Evolutionary conservation across 2,113 vertebrate genomes (phyloP).

Genomic region (Polypterus bichir): DNA sequence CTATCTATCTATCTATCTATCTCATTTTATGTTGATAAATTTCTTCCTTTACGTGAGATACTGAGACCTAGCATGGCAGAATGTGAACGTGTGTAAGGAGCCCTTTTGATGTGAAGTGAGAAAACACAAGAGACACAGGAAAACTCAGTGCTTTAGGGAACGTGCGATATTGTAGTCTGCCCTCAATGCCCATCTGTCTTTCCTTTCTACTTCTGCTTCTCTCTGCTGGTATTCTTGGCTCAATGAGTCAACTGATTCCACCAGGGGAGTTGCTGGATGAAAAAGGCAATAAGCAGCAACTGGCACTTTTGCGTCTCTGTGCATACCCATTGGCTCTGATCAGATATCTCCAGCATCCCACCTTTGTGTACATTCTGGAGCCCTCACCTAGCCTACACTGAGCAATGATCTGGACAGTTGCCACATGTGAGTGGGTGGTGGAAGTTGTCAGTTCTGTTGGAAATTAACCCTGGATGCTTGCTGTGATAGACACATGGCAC

Average conservation of each 20-base stretch:
- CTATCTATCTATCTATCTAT: too few species aligned
- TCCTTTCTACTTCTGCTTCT: not conserved
- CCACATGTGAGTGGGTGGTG: not conserved
- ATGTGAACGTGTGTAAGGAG: too few species aligned
- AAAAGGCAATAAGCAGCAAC: conserved; percentile 3
- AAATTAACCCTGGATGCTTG: not conserved
- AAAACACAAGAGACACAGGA: too few species aligned
- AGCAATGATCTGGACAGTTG: not conserved
- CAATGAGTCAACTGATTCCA: conserved; percentile 14
- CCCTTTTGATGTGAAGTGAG: too few species aligned
- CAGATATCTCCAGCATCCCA: not conserved
- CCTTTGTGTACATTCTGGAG: conserved; percentile 5
- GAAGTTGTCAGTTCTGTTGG: not conserved
- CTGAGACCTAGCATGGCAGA: too few species aligned
- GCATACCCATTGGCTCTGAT: not conserved
- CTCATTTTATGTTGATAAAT: too few species aligned
- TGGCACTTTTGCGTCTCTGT: conserved; percentile 14
- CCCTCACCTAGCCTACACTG: conserved; percentile 4
- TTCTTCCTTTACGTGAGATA: too few species aligned
- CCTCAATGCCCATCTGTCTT: not conserved
- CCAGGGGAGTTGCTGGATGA: conserved; percentile 35
- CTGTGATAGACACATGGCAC: too few species aligned
- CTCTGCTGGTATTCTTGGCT: not conserved
- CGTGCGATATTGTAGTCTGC: too few species aligned
- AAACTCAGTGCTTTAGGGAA: too few species aligned